These are phyloP conservation scores for Bicyclus anynana DNA, from an alignment of 1,140 invertebrate genomes.

Conservation along the genomic window DNA sequence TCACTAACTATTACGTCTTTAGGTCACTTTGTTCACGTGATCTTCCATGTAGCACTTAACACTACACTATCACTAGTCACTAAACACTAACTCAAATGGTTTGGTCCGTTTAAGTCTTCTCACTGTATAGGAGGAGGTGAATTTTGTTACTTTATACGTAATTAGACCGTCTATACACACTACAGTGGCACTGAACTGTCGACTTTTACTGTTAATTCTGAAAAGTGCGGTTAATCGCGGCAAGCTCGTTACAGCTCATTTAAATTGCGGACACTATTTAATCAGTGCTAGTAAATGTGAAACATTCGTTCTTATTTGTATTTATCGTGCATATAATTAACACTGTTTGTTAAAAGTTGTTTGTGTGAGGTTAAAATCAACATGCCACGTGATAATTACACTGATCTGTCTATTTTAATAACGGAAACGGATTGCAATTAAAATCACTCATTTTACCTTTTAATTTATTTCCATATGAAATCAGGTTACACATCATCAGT, in stretches of 20 bases:
- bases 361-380: slow-evolving; percentile 26
- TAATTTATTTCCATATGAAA: not conserved
- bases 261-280: slow-evolving; percentile 3
- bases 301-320: slow-evolving; percentile 29
- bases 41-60: too few species aligned
- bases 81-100: too few species aligned
- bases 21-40: too few species aligned
- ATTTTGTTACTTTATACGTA: too few species aligned
- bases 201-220: slow-evolving; percentile 1
- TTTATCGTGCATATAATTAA: slow-evolving; percentile 33
- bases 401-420: slow-evolving; percentile 21
- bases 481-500: too few species aligned
- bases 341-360: slow-evolving; percentile 32
- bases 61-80: too few species aligned
- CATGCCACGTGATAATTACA: slow-evolving; percentile 27
- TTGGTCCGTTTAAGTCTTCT: too few species aligned
- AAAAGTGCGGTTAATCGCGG: not conserved
- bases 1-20: too few species aligned
- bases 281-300: slow-evolving; percentile 15
- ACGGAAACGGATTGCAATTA: slow-evolving; percentile 12
- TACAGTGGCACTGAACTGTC: not conserved
- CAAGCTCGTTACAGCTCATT: slow-evolving; percentile 4
- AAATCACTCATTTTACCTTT: slow-evolving; percentile 4
- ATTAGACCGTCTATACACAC: not conserved
- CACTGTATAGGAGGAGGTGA: too few species aligned